Base-by-base conservation (phyloP, 1,140 invertebrate species). In the Lanistes nyassanus region DNA sequence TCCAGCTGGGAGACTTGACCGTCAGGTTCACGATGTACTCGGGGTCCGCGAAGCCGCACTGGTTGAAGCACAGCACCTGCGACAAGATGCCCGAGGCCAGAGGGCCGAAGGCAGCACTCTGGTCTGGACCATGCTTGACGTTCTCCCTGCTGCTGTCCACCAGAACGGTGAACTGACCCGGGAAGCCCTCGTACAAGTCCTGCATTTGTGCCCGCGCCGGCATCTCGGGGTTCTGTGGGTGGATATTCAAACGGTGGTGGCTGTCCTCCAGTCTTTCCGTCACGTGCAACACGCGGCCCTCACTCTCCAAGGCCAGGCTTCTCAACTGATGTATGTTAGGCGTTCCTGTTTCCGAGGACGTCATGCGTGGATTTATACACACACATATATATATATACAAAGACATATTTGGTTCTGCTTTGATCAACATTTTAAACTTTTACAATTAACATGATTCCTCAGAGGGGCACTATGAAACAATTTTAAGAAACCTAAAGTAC, bases 1-100 rank as follows among this genome's bases (percentile, higher is more conserved):
- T 34, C 77, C 76, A 79, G 11, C 71, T 21, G 31, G 75, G 73
- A 26, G 62, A 72, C n/a, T 78, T 81, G 19, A 76, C 51, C 47
- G 74, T 69, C 37, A 80, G 21, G 7, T 76, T 73, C 6, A 82
- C 76, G 5, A 80, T 29, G 56, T 82, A 81, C 34, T 79, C 74
- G 3, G 81, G 79, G 3, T 34, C 47, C 19, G 76, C 74, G 65
- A 82, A 79, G 19, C 79, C 81, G 29, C 70, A 72, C 55, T 72
- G 70, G 37, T 60, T 72, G 70, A 36, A 72, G 3, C 26, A 60
- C 34, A 72, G 5, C 16, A n/a, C n/a, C 6, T 39, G 70, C 37
- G 34, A 42, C 55, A 72, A 7, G 36, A 37, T 2, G 56, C 11
- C 23, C 2, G 56, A 31, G n/a, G 23, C 29, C 56, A 16, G n/a